Base-by-base conservation (phyloP, 2,113 vertebrate genomes). In the Podocnemis expansa region DNA sequence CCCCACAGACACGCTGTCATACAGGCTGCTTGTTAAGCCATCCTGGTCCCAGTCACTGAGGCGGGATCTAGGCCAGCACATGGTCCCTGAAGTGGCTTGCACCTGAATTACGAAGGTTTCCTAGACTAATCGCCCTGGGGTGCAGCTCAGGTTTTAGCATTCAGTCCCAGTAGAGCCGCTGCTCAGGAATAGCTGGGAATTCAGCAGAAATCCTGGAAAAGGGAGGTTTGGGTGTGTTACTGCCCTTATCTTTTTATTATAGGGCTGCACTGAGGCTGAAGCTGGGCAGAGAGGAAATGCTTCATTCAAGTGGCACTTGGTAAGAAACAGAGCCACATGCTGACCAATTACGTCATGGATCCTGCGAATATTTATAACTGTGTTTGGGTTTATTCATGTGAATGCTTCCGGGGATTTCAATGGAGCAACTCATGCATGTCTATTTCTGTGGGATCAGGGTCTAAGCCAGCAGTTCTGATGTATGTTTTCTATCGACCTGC, bases 61-160 rank as follows among this genome's bases (percentile, higher is more conserved):
- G 58, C 47, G 78, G 79, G 56, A 25, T 22, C n/a, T 11, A 5
- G 43, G 87, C 56, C 55, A 1, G 87, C 70, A 34, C 41, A 0
- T 12, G 4, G 12, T 43, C 41, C 51, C 79, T 3, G 25, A 1
- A 0, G 5, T 17, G 60, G 1, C 17, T 52, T 10, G 29, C 3
- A 8, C 70, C 2, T 43, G 85, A 17, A 1, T 49, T 21, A 2
- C 19, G 24, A 47, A 10, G 25, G 3, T 51, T 84, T 93, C 76
- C 1, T 2, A 0, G 17, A 1, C 3, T 0, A 0, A 10, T 5
- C 3, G 5, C 2, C 1, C 8, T 17, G 51, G 43, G 25, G 29
- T 34, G 2, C 34, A 27, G 25, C 3, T 43, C 22, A 19, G 27
- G 1, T 52, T 55, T 27, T 2, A 0, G 3, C 19, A 43, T 9